These are phyloP conservation scores for Eudasyphora cyanicolor DNA, from an alignment of 2,888 invertebrate genomes.

Conservation along the genomic window DNA sequence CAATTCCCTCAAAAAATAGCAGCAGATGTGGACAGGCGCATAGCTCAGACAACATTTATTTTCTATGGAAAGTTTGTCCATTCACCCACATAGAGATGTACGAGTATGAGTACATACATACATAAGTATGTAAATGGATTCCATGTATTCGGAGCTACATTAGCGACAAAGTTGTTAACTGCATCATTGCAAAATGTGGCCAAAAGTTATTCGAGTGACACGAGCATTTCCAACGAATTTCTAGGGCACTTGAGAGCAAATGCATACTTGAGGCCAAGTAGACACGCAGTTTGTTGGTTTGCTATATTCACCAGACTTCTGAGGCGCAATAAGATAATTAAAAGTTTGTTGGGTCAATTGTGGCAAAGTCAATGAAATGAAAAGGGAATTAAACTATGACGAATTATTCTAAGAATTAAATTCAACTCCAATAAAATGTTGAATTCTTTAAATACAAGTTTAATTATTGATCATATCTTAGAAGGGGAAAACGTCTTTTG, in stretches of 20 bases:
- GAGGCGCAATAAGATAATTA: not conserved
- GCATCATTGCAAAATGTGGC: conserved; percentile 20
- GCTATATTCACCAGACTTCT: not conserved
- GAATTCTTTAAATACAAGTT: too few relatives aligned
- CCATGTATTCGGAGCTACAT: too few relatives aligned
- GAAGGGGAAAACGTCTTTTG: too few relatives aligned
- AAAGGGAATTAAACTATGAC: too few relatives aligned
- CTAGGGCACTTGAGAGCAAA: not conserved
- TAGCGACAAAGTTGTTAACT: conserved; percentile 5
- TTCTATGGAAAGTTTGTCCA: not conserved
- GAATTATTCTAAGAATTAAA: too few relatives aligned
- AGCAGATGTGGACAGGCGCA: not conserved
- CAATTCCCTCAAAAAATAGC: not conserved
- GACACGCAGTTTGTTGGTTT: conserved; percentile 21
- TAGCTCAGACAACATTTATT: not conserved
- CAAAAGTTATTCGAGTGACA: conserved; percentile 30
- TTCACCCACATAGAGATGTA: not conserved
- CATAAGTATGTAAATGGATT: too few relatives aligned
- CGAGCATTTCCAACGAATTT: conserved; percentile 7
- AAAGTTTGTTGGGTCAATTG: not conserved
- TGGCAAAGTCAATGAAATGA: not conserved
- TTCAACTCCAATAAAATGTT: too few relatives aligned
- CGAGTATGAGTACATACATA: not conserved
- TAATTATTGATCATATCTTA: too few relatives aligned
- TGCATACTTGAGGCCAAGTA: conserved; percentile 25